Percentiles rank a stretch among this genome's conserved stretches.
Evolutionary conservation across 1,140 invertebrate genomes (phyloP).

Genomic region (Scylla paramamosain): DNA sequence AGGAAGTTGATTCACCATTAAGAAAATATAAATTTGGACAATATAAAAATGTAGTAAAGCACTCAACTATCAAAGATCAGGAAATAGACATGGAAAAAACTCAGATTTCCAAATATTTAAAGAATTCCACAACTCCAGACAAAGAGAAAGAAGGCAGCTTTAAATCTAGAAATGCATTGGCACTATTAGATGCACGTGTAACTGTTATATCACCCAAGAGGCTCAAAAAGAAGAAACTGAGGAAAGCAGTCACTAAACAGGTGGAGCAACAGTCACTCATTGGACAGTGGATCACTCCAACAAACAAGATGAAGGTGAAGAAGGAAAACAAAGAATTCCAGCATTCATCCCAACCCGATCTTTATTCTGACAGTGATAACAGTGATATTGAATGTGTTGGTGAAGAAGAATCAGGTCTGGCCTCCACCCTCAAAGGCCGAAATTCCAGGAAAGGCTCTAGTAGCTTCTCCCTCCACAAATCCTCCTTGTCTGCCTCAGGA

Average conservation of each 20-base stretch:
- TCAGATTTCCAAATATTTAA: background rate
- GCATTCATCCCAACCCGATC: background rate
- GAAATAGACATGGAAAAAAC: background rate
- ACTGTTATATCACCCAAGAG: background rate
- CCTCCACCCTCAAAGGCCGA: background rate
- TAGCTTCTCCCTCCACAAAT: background rate
- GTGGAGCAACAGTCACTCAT: background rate
- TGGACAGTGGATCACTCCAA: background rate
- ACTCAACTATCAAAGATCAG: background rate
- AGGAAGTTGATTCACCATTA: background rate
- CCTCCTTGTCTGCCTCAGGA: background rate
- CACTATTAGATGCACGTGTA: background rate
- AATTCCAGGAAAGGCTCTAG: background rate
- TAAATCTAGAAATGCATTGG: background rate
- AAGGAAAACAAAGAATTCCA: background rate
- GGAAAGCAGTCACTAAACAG: background rate
- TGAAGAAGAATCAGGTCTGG: background rate
- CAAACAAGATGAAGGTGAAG: background rate
- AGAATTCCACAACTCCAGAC: background rate
- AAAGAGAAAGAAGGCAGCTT: background rate
- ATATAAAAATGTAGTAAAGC: background rate
- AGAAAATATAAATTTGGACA: conserved; percentile 55
- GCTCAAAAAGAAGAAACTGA: background rate
- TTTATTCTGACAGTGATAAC: background rate
- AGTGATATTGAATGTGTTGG: background rate